Base-by-base conservation (phyloP, 2,113 vertebrate genomes). In the Perccottus glenii region DNA sequence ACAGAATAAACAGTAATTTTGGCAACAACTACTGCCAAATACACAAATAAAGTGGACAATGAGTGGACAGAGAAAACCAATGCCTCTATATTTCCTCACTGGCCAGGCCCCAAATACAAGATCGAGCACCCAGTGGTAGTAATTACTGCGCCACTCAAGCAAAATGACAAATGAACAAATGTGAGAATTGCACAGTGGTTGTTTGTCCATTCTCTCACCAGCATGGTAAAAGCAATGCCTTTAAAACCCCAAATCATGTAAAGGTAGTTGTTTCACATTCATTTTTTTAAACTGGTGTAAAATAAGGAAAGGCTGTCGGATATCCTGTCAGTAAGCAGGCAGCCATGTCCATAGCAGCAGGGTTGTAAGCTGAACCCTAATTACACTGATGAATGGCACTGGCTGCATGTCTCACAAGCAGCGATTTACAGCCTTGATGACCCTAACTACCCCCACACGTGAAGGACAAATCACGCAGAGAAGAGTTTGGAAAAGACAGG, bases 321-420 rank as follows among this genome's bases (percentile, higher is more conserved):
- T 82, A 60, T 77, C 84, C 82, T 86, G 83, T 88, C 89, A 87
- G 65, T 73, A 69, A 77, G 74, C 85, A 82, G 77, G 78, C 88
- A 88, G 82, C 83, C 85, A 82, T 89, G 89, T 88, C 84, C 58
- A 27, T 76, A 88, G 90, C 87, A 83, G 82, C 67, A 57, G 80
- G 80, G 88, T 87, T 67, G 77, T 81, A 80, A 73, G 76, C 71
- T 49, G 40, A 80, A 86, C 73, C 85, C 87, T 92, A 93, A 94
- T 94, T 93, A 93, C 87, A 85, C 61, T 92, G 92, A 93, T 88
- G 73, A 92, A 93, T 92, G 85, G 53, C 61, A 35, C 73, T 79
- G 86, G 80, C 83, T 81, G 57, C 3, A 12, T 36, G 67, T 86
- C 73, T 64, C 12, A 27, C 83, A 80, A 81, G 63, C 45, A 40